Conservation (phyloP, 2,113 vertebrate genomes). For the Crotalus helleri region DNA sequence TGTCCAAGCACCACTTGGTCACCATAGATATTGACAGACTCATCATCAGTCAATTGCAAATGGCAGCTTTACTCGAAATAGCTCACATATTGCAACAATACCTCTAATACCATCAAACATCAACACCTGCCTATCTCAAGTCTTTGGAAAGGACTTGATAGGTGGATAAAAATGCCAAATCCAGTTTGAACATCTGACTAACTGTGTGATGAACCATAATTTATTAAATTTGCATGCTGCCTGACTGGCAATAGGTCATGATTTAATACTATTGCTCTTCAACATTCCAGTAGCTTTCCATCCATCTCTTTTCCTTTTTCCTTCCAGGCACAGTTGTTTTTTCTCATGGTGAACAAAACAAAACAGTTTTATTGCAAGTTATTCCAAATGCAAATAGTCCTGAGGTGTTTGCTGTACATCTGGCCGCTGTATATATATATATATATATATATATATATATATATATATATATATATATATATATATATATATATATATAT, state of each 20-base stretch:
- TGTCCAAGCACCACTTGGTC: background rate
- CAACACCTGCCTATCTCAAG: background rate
- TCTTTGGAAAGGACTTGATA: background rate
- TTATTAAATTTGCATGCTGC: background rate
- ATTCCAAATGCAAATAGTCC: conserved; percentile 62
- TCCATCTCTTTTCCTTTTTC: background rate
- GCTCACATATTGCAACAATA: background rate
- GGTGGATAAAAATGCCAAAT: background rate
- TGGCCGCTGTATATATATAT: conserved; percentile 73
- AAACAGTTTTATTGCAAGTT: conserved; percentile 70
- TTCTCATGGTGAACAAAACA: conserved; percentile 77
- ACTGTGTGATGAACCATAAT: background rate
- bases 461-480: no score
- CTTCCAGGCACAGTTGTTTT: conserved; percentile 78
- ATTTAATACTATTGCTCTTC: background rate
- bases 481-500: no score
- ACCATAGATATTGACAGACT: background rate
- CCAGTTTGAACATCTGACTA: background rate
- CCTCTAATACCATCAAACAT: background rate
- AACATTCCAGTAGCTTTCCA: background rate
- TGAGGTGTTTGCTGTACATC: conserved; percentile 78
- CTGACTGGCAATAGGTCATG: background rate
- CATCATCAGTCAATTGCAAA: background rate
- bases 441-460: no score
- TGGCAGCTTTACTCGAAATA: background rate